Percentiles rank a stretch among this genome's conserved stretches.
Evolutionary conservation across 2,888 invertebrate species (phyloP).

Genomic region (Troglohyphantes excavatus): DNA sequence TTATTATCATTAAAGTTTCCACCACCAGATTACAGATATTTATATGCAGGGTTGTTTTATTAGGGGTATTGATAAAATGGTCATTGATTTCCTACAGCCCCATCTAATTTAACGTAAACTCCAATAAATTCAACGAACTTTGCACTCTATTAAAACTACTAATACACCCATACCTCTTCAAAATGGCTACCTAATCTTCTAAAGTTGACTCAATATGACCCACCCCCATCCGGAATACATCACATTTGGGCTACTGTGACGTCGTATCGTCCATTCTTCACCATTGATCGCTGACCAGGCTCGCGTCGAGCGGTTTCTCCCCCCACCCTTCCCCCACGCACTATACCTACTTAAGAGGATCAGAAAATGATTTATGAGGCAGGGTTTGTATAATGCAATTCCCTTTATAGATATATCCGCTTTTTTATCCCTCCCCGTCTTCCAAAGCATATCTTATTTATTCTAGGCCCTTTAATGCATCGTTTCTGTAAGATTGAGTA

Average conservation of each 20-base stretch:
- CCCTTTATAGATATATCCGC: constrained; percentile 25
- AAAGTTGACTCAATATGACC: constrained; percentile 26
- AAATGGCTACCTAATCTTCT: constrained; percentile 8
- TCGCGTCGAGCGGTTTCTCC: neutral
- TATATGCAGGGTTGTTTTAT: no score
- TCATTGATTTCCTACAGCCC: no score
- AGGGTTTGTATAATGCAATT: constrained; percentile 55
- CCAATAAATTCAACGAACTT: no score
- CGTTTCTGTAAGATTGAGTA: neutral
- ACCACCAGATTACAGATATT: no score
- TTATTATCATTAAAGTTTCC: no score
- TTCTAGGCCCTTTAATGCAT: neutral
- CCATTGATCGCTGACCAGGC: constrained; percentile 47
- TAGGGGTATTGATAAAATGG: no score
- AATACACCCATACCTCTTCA: no score
- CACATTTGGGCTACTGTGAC: constrained; percentile 10
- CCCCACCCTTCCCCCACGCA: neutral
- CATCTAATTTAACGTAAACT: no score
- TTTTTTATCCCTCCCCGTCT: neutral
- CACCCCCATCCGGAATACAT: constrained; percentile 15
- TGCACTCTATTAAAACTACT: no score
- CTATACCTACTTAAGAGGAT: constrained; percentile 54
- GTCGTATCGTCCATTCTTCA: constrained; percentile 31
- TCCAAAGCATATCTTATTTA: constrained; percentile 1
- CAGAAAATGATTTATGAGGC: constrained; percentile 56